These are phyloP conservation scores for Poeciliopsis presidionis DNA, from an alignment of 2,797 vertebrate species.

Conservation along the genomic window DNA sequence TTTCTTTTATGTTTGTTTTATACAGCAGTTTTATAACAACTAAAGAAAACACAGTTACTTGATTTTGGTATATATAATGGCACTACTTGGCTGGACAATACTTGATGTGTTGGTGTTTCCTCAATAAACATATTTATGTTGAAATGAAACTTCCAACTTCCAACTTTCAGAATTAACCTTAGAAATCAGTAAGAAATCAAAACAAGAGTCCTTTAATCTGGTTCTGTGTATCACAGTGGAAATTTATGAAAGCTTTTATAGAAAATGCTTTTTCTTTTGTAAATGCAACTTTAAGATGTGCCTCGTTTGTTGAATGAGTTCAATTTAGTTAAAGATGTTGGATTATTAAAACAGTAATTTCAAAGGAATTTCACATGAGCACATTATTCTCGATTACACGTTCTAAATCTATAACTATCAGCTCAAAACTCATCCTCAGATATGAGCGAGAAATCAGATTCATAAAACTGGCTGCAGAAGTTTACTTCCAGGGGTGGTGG, in stretches of 20 bases:
- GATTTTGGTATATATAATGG: too few species aligned
- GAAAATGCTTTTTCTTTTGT: neutral
- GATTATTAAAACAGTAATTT: neutral
- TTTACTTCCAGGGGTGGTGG: neutral
- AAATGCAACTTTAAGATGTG: neutral
- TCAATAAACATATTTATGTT: neutral
- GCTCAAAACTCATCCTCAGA: neutral
- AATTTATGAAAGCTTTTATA: neutral
- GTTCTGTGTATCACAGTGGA: neutral
- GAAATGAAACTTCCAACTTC: neutral
- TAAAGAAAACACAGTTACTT: too few species aligned
- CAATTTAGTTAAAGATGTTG: neutral
- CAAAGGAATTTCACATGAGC: neutral
- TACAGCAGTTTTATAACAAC: too few species aligned
- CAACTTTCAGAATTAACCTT: neutral
- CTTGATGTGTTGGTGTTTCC: neutral
- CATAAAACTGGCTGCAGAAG: constrained; percentile 6
- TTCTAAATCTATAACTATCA: neutral
- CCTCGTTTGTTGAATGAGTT: neutral
- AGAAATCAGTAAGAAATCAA: neutral
- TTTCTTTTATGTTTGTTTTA: too few species aligned
- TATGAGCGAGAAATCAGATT: neutral
- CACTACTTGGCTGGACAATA: too few species aligned
- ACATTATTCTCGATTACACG: neutral
- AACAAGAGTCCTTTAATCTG: neutral